These are phyloP conservation scores for Acrocephalus arundinaceus DNA, from an alignment of 2,113 vertebrate species.

Conservation along the genomic window DNA sequence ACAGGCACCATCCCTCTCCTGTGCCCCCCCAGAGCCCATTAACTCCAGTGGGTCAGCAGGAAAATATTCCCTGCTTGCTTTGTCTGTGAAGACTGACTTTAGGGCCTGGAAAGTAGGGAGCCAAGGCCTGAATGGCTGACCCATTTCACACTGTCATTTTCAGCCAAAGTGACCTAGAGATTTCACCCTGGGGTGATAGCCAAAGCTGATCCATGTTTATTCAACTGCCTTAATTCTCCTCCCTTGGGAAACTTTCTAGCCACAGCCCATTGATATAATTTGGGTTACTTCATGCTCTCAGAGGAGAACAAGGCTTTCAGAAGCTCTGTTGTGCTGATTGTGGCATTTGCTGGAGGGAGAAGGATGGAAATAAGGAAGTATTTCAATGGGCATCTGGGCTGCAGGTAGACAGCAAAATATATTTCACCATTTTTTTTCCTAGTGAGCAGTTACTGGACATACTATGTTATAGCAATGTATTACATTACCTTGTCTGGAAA, in stretches of 20 bases:
- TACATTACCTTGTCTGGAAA: background rate
- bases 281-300: background rate
- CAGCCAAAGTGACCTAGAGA: constrained; percentile 25
- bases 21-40: background rate
- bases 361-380: background rate
- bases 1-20: background rate
- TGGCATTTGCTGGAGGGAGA: background rate
- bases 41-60: background rate
- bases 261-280: background rate
- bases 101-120: background rate
- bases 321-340: background rate
- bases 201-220: background rate
- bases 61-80: background rate
- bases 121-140: background rate
- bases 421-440: background rate
- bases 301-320: constrained; percentile 22
- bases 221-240: constrained; percentile 16
- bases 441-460: background rate
- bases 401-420: background rate
- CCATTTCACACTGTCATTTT: background rate
- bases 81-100: background rate
- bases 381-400: background rate
- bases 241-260: background rate
- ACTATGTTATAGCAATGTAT: background rate
- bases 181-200: constrained; percentile 13